Conservation (phyloP, 2,113 vertebrate genomes). For the Albula glossodonta region DNA sequence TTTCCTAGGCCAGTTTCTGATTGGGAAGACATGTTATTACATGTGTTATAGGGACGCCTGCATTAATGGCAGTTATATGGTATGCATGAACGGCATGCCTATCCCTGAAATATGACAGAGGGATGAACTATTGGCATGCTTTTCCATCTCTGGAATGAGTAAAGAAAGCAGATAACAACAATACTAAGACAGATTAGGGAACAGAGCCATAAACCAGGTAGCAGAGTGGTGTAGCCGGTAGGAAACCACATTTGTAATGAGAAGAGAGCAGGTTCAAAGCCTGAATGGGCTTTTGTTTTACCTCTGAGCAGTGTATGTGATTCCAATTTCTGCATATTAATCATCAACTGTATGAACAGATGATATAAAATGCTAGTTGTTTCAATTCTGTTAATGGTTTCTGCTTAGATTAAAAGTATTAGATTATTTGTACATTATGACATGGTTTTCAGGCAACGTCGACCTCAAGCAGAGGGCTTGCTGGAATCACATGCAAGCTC, state of each 20-base stretch:
- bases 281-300: background rate
- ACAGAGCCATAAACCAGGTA: background rate
- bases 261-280: background rate
- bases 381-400: too few relatives aligned
- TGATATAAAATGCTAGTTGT: too few relatives aligned
- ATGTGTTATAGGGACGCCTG: slow-evolving; percentile 13
- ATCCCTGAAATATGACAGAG: slow-evolving; percentile 14
- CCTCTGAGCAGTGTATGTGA: background rate
- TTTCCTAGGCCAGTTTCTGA: background rate
- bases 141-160: slow-evolving; percentile 1
- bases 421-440: background rate
- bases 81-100: background rate
- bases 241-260: background rate
- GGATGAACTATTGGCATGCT: slow-evolving; percentile 25
- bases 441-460: background rate
- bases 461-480: background rate
- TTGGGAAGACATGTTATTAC: slow-evolving; percentile 24
- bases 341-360: too few relatives aligned
- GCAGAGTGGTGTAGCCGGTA: background rate
- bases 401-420: background rate
- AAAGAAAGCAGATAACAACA: slow-evolving; percentile 12
- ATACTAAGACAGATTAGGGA: background rate
- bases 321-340: too few relatives aligned
- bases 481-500: slow-evolving; percentile 20
- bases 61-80: slow-evolving; percentile 19